A percentile compares a stretch with the other conserved stretches of the same genome.
These are phyloP conservation scores for Aythya baeri DNA, from an alignment of 2,113 vertebrate species.

Conservation along the genomic window DNA sequence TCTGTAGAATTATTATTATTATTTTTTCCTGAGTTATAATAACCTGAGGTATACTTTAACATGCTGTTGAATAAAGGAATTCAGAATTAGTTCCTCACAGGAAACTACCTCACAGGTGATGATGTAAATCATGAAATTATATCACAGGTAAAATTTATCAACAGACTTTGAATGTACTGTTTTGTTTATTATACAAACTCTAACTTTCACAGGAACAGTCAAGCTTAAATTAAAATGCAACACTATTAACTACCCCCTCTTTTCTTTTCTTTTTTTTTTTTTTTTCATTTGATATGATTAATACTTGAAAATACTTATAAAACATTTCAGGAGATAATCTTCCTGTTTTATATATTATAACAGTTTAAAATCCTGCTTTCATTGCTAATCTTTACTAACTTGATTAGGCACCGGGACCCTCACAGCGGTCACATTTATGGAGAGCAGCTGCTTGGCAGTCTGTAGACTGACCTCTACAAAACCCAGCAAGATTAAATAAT, in stretches of 20 bases:
- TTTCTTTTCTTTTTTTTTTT: not conserved
- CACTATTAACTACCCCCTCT: too few relatives aligned
- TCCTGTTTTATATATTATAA: not conserved
- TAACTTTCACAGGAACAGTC: not conserved
- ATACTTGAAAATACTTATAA: not conserved
- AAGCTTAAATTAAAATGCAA: not conserved
- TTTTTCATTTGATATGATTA: not conserved
- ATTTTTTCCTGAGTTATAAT: not conserved
- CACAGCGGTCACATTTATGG: not conserved
- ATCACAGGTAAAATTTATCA: not conserved
- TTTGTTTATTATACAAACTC: not conserved
- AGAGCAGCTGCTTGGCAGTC: constrained; percentile 40
- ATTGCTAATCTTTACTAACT: constrained; percentile 24
- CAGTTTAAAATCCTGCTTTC: not conserved
- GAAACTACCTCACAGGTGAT: not conserved
- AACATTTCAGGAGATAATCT: not conserved
- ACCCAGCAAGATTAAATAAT: not conserved
- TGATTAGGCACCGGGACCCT: not conserved
- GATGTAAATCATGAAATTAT: not conserved
- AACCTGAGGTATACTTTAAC: not conserved
- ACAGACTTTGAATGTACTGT: not conserved
- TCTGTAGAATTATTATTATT: constrained; percentile 1
- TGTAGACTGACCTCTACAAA: constrained; percentile 16
- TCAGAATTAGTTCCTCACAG: constrained; percentile 15
- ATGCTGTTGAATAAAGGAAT: constrained; percentile 37